Conservation (phyloP, 2,797 vertebrate species). For the Apodemus agrarius region DNA sequence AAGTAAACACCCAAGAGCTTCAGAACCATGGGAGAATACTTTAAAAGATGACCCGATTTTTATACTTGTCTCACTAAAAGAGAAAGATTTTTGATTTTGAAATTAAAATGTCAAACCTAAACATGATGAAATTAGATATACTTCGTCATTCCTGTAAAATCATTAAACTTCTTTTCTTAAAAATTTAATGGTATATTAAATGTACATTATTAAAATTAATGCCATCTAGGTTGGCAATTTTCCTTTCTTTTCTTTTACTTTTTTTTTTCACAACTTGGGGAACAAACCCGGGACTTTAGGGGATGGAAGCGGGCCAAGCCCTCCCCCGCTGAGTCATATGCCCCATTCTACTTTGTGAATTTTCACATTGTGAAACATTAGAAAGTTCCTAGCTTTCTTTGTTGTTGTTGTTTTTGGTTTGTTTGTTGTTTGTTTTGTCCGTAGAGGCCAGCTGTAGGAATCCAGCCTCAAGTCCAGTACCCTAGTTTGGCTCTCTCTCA, state of each 20-base stretch:
- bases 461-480: neutral
- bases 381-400: neutral
- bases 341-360: no score
- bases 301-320: neutral
- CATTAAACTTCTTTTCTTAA: constrained; percentile 30
- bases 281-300: neutral
- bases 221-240: neutral
- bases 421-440: neutral
- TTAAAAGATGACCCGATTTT: neutral
- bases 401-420: neutral
- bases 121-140: constrained; percentile 28
- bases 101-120: constrained; percentile 54
- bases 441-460: neutral
- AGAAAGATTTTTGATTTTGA: neutral
- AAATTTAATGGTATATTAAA: neutral
- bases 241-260: neutral
- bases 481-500: neutral
- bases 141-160: constrained; percentile 59
- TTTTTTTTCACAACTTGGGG: neutral
- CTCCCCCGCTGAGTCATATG: neutral
- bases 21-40: constrained; percentile 1
- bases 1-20: neutral
- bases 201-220: neutral
- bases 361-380: neutral
- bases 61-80: constrained; percentile 6